Evolutionary conservation across 2,797 vertebrate species (phyloP), one percentile per base, ranked within the genome.

Genomic region (Emys orbicularis): DNA sequence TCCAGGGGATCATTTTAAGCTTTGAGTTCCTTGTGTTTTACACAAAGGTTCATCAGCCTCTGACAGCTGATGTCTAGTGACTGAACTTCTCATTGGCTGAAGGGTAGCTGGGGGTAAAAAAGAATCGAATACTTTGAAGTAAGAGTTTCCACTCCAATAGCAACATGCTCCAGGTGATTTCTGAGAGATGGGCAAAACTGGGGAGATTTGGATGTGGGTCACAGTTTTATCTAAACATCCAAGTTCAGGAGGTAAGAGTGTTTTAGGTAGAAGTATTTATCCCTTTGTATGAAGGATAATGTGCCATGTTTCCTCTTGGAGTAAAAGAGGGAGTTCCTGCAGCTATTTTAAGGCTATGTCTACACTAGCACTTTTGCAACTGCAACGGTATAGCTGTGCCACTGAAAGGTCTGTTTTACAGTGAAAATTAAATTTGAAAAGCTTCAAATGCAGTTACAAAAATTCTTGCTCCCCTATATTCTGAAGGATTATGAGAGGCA

Each of bases 401-500:
- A 57, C 27, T 57, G 56, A 23, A 54, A 54, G 53, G 53, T 54
- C 53, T 23, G 59, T 34, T n/a, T 89, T 65, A 23, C 87, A 49
- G 65, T 81, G 82, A 21, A 87, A 89, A 82, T 27, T 52, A 49
- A 41, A 41, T 61, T 84, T 82, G 68, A 41, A 31, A 53, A 88
- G 57, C 65, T 77, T 88, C 15, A 18, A 68, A 61, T 6, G 11
- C n/a, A 83, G 56, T 16, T 79, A 41, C 37, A 89, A 54, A n/a
- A 57, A n/a, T 83, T 87, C 54, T 61, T 0, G 0, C n/a, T 94
- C 47, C 81, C 84, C 47, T 61, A 16, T 16, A n/a, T 77, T 19
- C 44, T 77, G 52, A 81, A 81, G n/a, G 57, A 29, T 19, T 2
- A 1, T 15, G 54, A 0, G 1, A 86, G 11, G 47, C 0, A 1